Evolutionary conservation across 2,888 invertebrate species (phyloP).

Genomic region (Phortica okadai): DNA sequence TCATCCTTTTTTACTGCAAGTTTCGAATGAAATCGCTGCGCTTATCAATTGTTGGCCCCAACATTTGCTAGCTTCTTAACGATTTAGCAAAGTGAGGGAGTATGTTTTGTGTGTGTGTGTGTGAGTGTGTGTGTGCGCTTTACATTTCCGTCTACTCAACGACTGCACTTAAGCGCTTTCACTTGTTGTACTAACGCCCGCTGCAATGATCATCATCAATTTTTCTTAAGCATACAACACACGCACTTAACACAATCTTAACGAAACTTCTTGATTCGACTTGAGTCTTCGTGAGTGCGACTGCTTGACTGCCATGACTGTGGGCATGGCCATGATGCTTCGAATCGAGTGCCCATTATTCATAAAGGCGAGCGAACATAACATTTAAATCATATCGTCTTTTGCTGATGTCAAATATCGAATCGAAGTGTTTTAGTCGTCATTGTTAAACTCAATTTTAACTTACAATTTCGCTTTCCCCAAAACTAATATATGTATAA

Average conservation of each 20-base stretch:
- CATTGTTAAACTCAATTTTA: too few relatives aligned
- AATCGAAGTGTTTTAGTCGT: too few relatives aligned
- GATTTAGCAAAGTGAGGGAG: neutral
- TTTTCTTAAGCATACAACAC: constrained; percentile 84
- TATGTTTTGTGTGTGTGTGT: constrained; percentile 31
- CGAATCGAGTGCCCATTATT: neutral
- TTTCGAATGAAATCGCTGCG: constrained; percentile 28
- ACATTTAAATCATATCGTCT: too few relatives aligned
- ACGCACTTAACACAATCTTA: constrained; percentile 74
- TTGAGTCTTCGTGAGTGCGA: neutral
- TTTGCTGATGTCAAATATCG: too few relatives aligned
- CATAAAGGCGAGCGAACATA: neutral
- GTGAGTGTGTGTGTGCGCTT: constrained; percentile 36
- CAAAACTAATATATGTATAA: too few relatives aligned
- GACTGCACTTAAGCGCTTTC: constrained; percentile 46
- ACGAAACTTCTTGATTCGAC: neutral
- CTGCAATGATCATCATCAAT: constrained; percentile 28
- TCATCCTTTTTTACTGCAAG: constrained; percentile 25
- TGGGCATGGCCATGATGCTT: neutral
- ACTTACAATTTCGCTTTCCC: too few relatives aligned
- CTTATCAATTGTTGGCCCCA: constrained; percentile 53
- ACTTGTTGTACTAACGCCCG: neutral
- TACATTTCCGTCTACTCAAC: constrained; percentile 39
- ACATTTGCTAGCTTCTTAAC: neutral
- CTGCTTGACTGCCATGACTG: neutral